Percentiles rank a stretch among this genome's conserved stretches.
These are phyloP conservation scores for Acanthopagrus latus DNA, from an alignment of 2,797 vertebrate genomes.

Conservation along the genomic window DNA sequence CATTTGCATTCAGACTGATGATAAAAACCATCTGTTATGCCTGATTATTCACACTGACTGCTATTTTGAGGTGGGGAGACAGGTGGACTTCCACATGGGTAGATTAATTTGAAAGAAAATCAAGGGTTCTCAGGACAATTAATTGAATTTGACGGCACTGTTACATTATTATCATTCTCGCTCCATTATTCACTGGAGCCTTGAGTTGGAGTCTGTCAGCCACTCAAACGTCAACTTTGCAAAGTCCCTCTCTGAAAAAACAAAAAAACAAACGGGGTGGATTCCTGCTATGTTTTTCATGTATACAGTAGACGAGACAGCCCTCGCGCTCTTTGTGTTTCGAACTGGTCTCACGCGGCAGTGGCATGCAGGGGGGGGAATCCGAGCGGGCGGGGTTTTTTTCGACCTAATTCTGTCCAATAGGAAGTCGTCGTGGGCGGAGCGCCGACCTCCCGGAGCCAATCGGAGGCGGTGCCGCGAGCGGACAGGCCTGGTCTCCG, in stretches of 20 bases:
- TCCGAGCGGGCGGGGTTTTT: slow-evolving; percentile 84
- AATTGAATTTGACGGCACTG: too few relatives aligned
- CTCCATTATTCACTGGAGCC: not conserved
- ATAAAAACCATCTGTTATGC: not conserved
- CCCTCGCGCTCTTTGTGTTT: slow-evolving; percentile 79
- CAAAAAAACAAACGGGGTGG: slow-evolving; percentile 33
- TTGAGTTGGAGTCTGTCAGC: not conserved
- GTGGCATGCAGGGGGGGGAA: slow-evolving; percentile 83
- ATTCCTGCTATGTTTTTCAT: slow-evolving; percentile 65
- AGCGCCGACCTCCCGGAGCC: slow-evolving; percentile 70
- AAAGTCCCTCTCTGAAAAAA: not conserved
- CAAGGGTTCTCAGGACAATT: not conserved
- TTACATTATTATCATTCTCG: not conserved
- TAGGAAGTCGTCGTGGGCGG: slow-evolving; percentile 80
- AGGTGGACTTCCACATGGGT: not conserved
- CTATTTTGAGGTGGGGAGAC: not conserved
- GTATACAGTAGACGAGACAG: slow-evolving; percentile 70
- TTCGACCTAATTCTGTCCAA: slow-evolving; percentile 90
- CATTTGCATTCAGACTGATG: not conserved
- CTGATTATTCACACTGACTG: slow-evolving; percentile 6
- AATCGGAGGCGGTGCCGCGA: slow-evolving; percentile 70
- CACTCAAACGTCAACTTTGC: slow-evolving; percentile 30
- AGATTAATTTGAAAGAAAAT: slow-evolving; percentile 7
- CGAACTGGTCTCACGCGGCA: slow-evolving; percentile 86
- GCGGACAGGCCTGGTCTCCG: slow-evolving; percentile 71